Evolutionary conservation across 53 echinoderm and acorn worm species (phyloP).

Genomic region (Antedon mediterranea): DNA sequence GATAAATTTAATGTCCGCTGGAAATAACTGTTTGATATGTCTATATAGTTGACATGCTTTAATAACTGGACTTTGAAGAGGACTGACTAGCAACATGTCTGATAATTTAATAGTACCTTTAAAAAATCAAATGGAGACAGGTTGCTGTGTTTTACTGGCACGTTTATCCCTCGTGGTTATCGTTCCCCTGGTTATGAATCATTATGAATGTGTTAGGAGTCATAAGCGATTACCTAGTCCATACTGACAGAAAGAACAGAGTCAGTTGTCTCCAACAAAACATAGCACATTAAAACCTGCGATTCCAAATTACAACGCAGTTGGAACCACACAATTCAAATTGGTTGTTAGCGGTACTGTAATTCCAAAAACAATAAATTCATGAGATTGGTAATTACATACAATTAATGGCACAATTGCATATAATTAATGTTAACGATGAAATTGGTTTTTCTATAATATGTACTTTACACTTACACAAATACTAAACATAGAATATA

Average conservation of each 20-base stretch:
- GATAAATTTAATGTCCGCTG: no score
- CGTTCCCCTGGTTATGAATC: not conserved
- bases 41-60: not conserved
- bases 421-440: no score
- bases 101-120: not conserved
- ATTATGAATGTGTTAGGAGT: slow-evolving; percentile 1
- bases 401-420: no score
- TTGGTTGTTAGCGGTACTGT: not conserved
- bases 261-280: not conserved
- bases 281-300: not conserved
- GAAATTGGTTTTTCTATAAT: no score
- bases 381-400: no score
- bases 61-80: not conserved
- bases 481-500: no score
- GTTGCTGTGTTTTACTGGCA: not conserved
- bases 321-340: not conserved
- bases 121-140: not conserved
- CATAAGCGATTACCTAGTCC: not conserved
- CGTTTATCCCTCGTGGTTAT: not conserved
- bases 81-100: not conserved
- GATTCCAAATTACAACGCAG: not conserved
- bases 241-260: not conserved
- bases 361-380: not conserved
- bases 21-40: not conserved
- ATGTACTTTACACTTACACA: no score